phyloP scores from a whole-genome alignment of 1,140 invertebrate genomes.

The Adoxophyes honmai region DNA sequence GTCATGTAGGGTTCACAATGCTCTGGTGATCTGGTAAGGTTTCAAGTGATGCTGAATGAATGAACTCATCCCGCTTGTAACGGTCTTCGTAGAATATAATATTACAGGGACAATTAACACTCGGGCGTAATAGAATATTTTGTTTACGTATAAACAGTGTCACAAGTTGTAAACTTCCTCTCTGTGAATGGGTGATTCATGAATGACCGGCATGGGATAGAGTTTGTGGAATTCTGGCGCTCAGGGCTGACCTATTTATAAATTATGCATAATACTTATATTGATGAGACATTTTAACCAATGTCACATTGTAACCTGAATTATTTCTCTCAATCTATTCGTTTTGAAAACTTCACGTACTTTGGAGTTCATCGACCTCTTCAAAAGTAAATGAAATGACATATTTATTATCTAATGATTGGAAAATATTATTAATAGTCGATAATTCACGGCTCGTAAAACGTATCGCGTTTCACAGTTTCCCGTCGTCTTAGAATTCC shows the following conservation, averaged over 20 bases:
- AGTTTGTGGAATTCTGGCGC: constrained; percentile 1
- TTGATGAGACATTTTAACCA: too few species aligned
- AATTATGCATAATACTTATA: neutral
- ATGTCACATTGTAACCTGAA: too few species aligned
- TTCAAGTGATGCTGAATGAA: constrained; percentile 21
- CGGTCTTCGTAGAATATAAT: constrained; percentile 9
- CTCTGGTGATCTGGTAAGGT: too few species aligned
- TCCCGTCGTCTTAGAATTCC: neutral
- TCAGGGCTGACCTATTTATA: constrained; percentile 10
- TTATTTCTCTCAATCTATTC: too few species aligned
- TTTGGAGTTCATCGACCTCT: too few species aligned
- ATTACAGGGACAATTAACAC: constrained; percentile 17
- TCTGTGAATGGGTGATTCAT: constrained; percentile 36
- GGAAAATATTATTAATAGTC: too few species aligned
- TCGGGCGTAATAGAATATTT: constrained; percentile 22
- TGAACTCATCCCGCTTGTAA: constrained; percentile 34
- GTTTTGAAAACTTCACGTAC: too few species aligned
- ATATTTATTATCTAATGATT: too few species aligned
- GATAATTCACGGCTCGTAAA: neutral
- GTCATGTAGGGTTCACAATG: too few species aligned
- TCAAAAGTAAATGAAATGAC: too few species aligned
- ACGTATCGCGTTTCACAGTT: neutral
- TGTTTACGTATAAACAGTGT: constrained; percentile 30
- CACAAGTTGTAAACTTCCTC: constrained; percentile 30
- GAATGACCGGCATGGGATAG: constrained; percentile 27